Evolutionary conservation across 1,140 invertebrate genomes (phyloP), one percentile per base, ranked within the genome.

Genomic region (Ridgeia piscesae): DNA sequence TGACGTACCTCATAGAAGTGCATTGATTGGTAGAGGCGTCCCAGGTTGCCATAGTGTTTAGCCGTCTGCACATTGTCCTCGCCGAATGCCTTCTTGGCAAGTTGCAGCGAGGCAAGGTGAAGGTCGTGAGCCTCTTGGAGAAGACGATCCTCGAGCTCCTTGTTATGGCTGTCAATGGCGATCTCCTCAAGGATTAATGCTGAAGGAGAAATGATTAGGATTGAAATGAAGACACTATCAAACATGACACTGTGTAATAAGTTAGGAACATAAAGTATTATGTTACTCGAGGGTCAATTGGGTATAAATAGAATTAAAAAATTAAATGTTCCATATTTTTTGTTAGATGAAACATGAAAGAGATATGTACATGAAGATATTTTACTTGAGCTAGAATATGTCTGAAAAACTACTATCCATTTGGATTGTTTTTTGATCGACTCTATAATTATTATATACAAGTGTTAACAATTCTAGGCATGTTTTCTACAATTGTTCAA

Each of bases 41-140:
- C 98, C 89, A 99, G 96, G 96, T 99, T 99, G 1, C 98, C 98
- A 96, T 99, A 99, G 95, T 99, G 98, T 95, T 99, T 99, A 6
- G 98, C 98, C 8, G 98, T 99, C 96, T 99, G 98, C 17, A 99
- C 98, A 96, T 99, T 99, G 95, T 97, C 97, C 96, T 99, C 98
- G 6, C 98, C 98, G 95, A 99, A 98, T 0, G 97, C 97, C 94
- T 97, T 97, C 95, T 97, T 97, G 1, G 98, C 97, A 92, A 98
- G 96, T 42, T 97, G 96, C 34, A 99, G 96, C 17, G 98, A 98
- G 91, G 97, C 97, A 91, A 97, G 97, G 96, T 99, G 98, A 33
- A 99, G 96, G 89, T 97, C 96, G 95, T 99, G 98, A 0, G 98
- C 98, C 95, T 98, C 97, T 34, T 96, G 96, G 93, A 95, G 91